Evolutionary conservation across 2,113 vertebrate genomes (phyloP).

Genomic region (Planiliza haematocheilus): DNA sequence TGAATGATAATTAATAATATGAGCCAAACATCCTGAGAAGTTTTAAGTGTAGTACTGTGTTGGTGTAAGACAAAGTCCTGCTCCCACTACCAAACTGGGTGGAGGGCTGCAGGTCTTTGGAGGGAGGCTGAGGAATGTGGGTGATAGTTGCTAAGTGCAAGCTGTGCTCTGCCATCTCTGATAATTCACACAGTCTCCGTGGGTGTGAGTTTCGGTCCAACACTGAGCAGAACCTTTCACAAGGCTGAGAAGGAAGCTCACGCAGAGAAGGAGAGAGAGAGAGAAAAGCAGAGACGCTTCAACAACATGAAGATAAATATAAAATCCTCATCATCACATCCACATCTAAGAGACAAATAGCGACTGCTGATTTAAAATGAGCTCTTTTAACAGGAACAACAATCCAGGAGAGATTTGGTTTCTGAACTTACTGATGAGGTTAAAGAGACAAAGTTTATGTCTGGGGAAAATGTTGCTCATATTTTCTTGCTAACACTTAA

Average conservation of each 20-base stretch:
- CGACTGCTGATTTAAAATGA: constrained; percentile 34
- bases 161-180: constrained; percentile 52
- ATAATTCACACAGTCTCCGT: constrained; percentile 70
- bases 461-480: constrained; percentile 8
- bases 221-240: constrained; percentile 70
- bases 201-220: constrained; percentile 70
- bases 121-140: constrained; percentile 78
- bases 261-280: constrained; percentile 11
- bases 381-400: constrained; percentile 10
- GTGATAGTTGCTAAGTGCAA: constrained; percentile 78
- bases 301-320: constrained; percentile 32
- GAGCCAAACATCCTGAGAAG: constrained; percentile 9
- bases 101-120: constrained; percentile 61
- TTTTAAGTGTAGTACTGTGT: constrained; percentile 9
- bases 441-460: constrained; percentile 2
- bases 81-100: constrained; percentile 35
- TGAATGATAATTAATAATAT: too few species aligned
- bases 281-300: constrained; percentile 18
- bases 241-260: constrained; percentile 55
- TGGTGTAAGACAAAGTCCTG: constrained; percentile 11
- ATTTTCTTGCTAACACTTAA: not conserved
- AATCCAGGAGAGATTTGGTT: constrained; percentile 11
- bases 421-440: not conserved
- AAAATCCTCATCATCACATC: constrained; percentile 37
- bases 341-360: constrained; percentile 13